Conservation (phyloP, 2,797 vertebrate species). For the Falco columbarius region DNA sequence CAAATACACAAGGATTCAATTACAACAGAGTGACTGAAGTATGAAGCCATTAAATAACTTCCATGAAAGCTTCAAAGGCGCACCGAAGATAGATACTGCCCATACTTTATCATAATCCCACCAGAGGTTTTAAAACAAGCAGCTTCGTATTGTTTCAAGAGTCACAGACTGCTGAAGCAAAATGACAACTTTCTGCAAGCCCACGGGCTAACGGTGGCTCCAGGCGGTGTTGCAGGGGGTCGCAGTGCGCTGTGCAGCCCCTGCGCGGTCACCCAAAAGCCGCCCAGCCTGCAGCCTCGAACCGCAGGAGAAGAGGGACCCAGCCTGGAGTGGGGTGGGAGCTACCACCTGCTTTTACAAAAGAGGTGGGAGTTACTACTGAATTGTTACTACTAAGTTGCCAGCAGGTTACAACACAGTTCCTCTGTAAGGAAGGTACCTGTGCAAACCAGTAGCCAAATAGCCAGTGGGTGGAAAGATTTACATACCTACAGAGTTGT, state of each 20-base stretch:
- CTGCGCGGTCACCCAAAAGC: neutral
- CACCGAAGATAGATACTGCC: neutral
- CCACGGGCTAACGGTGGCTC: rapidly evolving
- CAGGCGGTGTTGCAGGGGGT: neutral
- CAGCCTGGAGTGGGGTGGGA: neutral
- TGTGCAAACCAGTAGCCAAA: neutral
- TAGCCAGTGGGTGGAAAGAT: neutral
- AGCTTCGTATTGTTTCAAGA: neutral
- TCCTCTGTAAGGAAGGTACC: neutral
- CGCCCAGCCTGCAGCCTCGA: neutral
- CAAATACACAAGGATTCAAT: neutral
- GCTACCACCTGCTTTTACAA: neutral
- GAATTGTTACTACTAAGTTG: neutral
- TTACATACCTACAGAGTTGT: neutral
- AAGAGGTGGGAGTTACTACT: neutral
- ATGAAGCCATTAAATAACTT: neutral
- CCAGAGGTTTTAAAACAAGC: neutral
- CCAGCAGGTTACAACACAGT: neutral
- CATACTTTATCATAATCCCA: neutral
- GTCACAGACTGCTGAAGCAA: neutral
- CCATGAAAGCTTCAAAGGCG: neutral
- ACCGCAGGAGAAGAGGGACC: neutral
- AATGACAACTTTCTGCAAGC: neutral
- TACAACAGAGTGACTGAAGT: neutral
- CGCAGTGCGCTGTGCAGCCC: neutral